These are phyloP conservation scores for Plectrocnemia conspersa DNA, from an alignment of 1,140 invertebrate genomes.

Conservation along the genomic window DNA sequence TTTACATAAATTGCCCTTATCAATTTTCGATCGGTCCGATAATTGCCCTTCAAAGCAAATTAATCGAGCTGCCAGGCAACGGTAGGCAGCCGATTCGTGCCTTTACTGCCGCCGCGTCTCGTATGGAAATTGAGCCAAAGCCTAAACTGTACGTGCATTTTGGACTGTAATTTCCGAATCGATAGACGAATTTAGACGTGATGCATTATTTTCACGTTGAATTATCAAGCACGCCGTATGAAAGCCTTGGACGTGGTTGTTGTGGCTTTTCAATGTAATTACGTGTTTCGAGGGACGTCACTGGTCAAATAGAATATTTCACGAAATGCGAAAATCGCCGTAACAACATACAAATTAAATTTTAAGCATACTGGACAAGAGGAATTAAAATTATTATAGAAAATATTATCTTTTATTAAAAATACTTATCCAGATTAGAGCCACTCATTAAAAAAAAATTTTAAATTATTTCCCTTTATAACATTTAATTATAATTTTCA, in stretches of 20 bases:
- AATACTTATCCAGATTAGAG: no score
- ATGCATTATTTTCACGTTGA: neutral
- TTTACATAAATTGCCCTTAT: constrained; percentile 17
- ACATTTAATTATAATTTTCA: no score
- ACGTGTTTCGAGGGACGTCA: no score
- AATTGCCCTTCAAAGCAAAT: constrained; percentile 15
- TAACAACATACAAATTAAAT: no score
- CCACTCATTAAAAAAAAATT: no score
- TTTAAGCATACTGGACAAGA: no score
- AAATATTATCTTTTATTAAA: no score
- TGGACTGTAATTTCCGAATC: neutral
- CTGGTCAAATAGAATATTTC: no score
- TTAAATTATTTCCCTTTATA: no score
- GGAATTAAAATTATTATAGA: no score
- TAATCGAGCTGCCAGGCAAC: constrained; percentile 8
- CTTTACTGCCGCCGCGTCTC: neutral
- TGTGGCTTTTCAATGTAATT: no score
- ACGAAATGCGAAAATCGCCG: no score
- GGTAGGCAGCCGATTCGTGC: neutral
- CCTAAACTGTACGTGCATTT: neutral
- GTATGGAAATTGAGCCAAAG: neutral
- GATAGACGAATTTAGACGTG: neutral
- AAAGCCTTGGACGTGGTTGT: neutral
- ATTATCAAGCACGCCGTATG: constrained; percentile 2
- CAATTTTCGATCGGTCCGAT: constrained; percentile 15